These are phyloP conservation scores for Smittia sp. DNA, from an alignment of 2,888 invertebrate species.

Conservation along the genomic window DNA sequence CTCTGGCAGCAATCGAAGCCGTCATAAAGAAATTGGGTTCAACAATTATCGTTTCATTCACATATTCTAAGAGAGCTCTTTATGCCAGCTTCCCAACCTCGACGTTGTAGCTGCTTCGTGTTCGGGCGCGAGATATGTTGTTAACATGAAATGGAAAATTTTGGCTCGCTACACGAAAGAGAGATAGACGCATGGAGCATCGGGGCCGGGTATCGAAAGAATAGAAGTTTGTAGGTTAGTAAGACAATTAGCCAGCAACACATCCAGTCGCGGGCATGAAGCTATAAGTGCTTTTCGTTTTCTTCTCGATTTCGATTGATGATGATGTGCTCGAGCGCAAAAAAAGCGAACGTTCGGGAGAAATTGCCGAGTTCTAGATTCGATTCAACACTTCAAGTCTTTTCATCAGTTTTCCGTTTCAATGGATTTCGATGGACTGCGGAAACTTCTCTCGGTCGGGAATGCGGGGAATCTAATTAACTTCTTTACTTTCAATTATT, in stretches of 20 bases:
- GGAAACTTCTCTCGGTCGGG: too few relatives aligned
- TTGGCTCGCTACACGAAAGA: neutral
- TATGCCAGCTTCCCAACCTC: neutral
- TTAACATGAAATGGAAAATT: neutral
- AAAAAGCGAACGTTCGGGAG: neutral
- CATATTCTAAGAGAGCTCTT: neutral
- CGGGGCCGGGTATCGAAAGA: slow-evolving; percentile 15
- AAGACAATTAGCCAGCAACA: slow-evolving; percentile 40
- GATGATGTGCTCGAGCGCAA: neutral
- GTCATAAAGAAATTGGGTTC: slow-evolving; percentile 30
- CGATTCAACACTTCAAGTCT: neutral
- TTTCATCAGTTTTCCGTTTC: neutral
- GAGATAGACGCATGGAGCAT: neutral
- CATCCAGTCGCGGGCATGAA: slow-evolving; percentile 24
- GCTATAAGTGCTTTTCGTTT: slow-evolving; percentile 27
- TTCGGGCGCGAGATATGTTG: neutral
- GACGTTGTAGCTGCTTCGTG: neutral
- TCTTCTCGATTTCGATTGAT: slow-evolving; percentile 15
- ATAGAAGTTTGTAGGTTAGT: slow-evolving; percentile 39
- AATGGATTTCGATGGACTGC: too few relatives aligned
- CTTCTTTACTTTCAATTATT: slow-evolving; percentile 17
- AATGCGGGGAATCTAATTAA: neutral
- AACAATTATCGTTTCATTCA: slow-evolving; percentile 41
- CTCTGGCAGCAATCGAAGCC: neutral
- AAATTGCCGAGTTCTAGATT: neutral